phyloP scores from a whole-genome alignment of 2,888 invertebrate species.

The Drosophila maculinotata region DNA sequence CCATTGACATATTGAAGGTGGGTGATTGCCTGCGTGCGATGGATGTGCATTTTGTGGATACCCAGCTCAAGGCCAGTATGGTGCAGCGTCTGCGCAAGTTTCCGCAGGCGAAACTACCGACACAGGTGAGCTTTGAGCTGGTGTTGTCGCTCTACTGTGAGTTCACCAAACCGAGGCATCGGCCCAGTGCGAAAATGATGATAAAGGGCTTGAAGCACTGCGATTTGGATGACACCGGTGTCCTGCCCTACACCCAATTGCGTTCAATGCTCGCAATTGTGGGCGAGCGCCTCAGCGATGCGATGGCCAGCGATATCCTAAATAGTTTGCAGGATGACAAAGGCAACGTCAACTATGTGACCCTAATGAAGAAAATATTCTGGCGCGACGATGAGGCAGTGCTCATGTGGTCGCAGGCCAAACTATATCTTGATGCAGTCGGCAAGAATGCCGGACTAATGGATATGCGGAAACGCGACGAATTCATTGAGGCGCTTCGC shows the following conservation, averaged over 20 bases:
- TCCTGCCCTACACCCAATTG: slow-evolving; percentile 7
- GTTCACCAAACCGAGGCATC: not conserved
- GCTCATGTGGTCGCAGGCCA: too few species aligned
- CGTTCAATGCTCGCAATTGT: slow-evolving; percentile 17
- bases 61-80: not conserved
- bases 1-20: slow-evolving; percentile 16
- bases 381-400: not conserved
- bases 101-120: slow-evolving; percentile 11
- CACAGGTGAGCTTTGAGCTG: slow-evolving; percentile 25
- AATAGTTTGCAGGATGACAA: slow-evolving; percentile 13
- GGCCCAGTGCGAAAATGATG: slow-evolving; percentile 13
- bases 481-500: slow-evolving; percentile 25
- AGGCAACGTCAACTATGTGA: slow-evolving; percentile 32
- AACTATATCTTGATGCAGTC: slow-evolving; percentile 27
- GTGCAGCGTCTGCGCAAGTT: not conserved
- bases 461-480: slow-evolving; percentile 42
- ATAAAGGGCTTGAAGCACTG: slow-evolving; percentile 24
- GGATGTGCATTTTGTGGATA: slow-evolving; percentile 26
- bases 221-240: not conserved
- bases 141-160: slow-evolving; percentile 30
- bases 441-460: slow-evolving; percentile 30
- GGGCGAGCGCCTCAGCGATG: slow-evolving; percentile 21
- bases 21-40: slow-evolving; percentile 35
- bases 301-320: slow-evolving; percentile 13
- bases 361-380: slow-evolving; percentile 16